These are phyloP conservation scores for Drymodes brunneopygia DNA, from an alignment of 2,113 vertebrate genomes.

Conservation along the genomic window DNA sequence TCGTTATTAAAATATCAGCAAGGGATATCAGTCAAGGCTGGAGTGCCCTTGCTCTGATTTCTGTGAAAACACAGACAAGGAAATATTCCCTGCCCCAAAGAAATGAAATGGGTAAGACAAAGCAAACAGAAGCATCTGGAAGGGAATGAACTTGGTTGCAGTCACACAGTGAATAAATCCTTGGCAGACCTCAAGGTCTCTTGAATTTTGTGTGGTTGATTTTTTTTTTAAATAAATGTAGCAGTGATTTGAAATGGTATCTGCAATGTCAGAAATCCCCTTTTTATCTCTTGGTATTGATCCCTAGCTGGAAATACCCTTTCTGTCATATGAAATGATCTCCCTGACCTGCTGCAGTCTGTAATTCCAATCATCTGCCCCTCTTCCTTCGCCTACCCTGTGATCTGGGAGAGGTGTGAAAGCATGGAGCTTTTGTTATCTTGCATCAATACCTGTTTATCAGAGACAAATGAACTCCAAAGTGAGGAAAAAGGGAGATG, in stretches of 20 bases:
- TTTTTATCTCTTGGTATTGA: neutral
- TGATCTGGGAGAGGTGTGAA: neutral
- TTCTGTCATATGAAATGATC: neutral
- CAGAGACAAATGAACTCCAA: neutral
- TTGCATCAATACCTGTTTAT: neutral
- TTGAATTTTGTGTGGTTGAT: neutral
- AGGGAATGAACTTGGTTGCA: neutral
- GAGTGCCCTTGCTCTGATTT: neutral
- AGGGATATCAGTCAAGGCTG: neutral
- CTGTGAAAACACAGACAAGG: neutral
- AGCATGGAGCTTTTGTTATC: neutral
- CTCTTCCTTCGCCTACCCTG: neutral
- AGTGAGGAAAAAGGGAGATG: neutral
- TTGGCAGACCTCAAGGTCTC: neutral
- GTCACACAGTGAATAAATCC: neutral
- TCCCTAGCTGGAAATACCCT: neutral
- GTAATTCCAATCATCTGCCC: neutral
- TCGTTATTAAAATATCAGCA: neutral
- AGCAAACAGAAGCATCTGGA: conserved; percentile 16
- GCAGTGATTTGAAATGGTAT: neutral
- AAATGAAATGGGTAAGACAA: neutral
- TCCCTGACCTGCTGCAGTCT: neutral
- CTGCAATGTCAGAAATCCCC: neutral
- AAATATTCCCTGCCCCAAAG: neutral
- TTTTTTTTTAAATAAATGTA: neutral